Base-by-base conservation (phyloP, 2,113 vertebrate genomes). In the Apodemus speciosus region DNA sequence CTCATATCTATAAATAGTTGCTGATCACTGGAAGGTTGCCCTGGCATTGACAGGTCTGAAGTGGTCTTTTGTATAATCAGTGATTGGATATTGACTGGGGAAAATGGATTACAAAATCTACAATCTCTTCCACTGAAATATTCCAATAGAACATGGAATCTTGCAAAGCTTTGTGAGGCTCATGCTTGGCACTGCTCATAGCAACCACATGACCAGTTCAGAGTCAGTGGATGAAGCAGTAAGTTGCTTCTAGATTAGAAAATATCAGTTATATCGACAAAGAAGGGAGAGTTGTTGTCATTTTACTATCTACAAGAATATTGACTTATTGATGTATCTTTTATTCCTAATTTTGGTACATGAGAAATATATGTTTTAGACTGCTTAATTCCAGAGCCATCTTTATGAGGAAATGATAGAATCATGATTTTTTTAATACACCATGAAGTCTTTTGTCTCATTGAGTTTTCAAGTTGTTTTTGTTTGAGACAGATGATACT, bases 361-460 rank as follows among this genome's bases (percentile, higher is more conserved):
- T 51, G 66, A 92, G 89, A 91, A 58, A 76, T 76, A 23, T 15
- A 49, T 89, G 16, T 83, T 93, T 94, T 86, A 77, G 89, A 81
- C 13, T 81, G 25, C 43, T 66, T 84, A 92, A 92, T 81, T 89
- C 43, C 38, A 92, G 32, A 77, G 40, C 27, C 68, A 88, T 85
- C 35, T 85, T 93, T 88, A 85, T 27, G 76, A 73, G 32, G 51
- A 92, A 32, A 90, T 7, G 13, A 43, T 85, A 56, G 16, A 56
- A 6, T 40, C 1, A 18, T 80, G 51, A 43, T 51, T 83, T 43
- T 90, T 43, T 68, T 85, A 25, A 6, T 69, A 81, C 7, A 76
- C 46, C 40, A 27, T 16, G n/a, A 85, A 21, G 13, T 35, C 51
- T 91, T 80, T 92, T 56, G 68, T 11, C 18, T 73, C 60, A 62